Conservation (phyloP, 2,888 invertebrate species). For the Crocallis elinguaria region DNA sequence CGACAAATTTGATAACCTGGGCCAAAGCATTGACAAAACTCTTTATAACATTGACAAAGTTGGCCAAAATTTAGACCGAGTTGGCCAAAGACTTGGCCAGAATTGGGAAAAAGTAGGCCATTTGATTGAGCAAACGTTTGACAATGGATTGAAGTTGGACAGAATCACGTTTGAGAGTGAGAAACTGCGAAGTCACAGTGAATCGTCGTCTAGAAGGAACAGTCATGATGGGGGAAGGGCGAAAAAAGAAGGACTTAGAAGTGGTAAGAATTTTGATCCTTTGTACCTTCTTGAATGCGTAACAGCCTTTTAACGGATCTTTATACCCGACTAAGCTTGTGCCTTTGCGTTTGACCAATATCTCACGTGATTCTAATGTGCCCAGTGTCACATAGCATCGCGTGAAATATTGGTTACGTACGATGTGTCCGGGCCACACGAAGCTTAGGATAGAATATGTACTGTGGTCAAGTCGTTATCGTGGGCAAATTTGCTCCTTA, state of each 20-base stretch:
- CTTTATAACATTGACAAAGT: slow-evolving; percentile 13
- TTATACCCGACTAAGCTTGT: too few relatives aligned
- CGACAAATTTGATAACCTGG: slow-evolving; percentile 14
- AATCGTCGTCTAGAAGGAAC: slow-evolving; percentile 72
- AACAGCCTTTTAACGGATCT: too few relatives aligned
- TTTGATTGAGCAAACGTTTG: slow-evolving; percentile 46
- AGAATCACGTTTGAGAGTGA: slow-evolving; percentile 72
- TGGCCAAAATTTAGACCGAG: slow-evolving; percentile 35
- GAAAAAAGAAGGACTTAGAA: slow-evolving; percentile 57
- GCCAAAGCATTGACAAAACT: slow-evolving; percentile 5
- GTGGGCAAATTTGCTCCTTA: too few relatives aligned
- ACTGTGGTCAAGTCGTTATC: too few relatives aligned
- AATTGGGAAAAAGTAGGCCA: slow-evolving; percentile 43
- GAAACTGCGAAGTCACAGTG: slow-evolving; percentile 64
- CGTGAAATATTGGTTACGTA: too few relatives aligned
- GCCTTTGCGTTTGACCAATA: too few relatives aligned
- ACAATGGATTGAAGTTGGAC: slow-evolving; percentile 55
- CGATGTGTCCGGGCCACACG: too few relatives aligned
- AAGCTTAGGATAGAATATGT: too few relatives aligned
- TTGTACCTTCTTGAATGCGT: not conserved
- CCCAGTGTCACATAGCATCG: too few relatives aligned
- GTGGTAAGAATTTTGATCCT: slow-evolving; percentile 48
- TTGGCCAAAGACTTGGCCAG: slow-evolving; percentile 24
- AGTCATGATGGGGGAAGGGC: slow-evolving; percentile 67
- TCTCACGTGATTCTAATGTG: too few relatives aligned